Percentiles rank a stretch among this genome's conserved stretches.
phyloP scores from a whole-genome alignment of 2,888 invertebrate genomes.

The Heliconius aoede region DNA sequence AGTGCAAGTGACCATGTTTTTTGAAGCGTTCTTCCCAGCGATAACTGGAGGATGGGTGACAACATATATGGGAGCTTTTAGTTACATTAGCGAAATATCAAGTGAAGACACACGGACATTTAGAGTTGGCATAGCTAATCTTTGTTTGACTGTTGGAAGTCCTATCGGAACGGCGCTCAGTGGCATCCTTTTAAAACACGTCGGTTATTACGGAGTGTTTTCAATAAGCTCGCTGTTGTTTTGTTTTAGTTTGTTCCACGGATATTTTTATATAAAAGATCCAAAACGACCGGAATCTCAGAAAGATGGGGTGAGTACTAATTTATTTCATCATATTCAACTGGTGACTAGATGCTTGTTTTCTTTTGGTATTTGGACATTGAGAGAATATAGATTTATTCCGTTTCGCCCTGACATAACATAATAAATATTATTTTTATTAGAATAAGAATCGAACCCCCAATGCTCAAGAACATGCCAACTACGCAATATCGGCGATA shows the following conservation, averaged over 20 bases:
- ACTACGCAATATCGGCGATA: neutral
- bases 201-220: constrained; percentile 82
- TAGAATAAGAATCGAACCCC: neutral
- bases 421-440: neutral
- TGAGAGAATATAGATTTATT: too few relatives aligned
- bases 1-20: constrained; percentile 78
- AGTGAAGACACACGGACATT: constrained; percentile 82
- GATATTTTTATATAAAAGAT: constrained; percentile 71
- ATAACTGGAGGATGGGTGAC: constrained; percentile 83
- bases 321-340: neutral
- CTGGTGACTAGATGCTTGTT: too few relatives aligned
- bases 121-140: constrained; percentile 82
- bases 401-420: too few relatives aligned
- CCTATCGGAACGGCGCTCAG: constrained; percentile 74
- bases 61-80: constrained; percentile 83
- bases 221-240: constrained; percentile 70
- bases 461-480: neutral
- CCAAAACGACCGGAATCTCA: constrained; percentile 56
- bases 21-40: constrained; percentile 80
- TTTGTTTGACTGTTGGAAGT: constrained; percentile 72
- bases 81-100: constrained; percentile 84
- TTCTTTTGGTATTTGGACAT: too few relatives aligned
- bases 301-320: constrained; percentile 55
- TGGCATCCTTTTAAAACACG: constrained; percentile 68
- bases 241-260: constrained; percentile 72